Evolutionary conservation across 2,797 vertebrate genomes (phyloP).

Genomic region (Chiroxiphia lanceolata): DNA sequence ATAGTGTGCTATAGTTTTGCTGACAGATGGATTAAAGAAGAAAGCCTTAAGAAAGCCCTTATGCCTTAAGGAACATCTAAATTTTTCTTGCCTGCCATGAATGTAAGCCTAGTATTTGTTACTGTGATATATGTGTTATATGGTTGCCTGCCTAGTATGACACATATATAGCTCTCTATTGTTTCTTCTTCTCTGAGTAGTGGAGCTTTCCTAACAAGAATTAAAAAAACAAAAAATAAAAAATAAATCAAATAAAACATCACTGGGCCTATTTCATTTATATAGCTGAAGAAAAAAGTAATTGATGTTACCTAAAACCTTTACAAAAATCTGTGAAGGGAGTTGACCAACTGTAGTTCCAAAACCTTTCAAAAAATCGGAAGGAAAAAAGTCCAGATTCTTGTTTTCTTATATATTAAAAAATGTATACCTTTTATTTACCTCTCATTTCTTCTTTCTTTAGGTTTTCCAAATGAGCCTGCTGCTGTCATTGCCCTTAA

Average conservation of each 20-base stretch:
- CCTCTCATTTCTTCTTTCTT: constrained; percentile 17
- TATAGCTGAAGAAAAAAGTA: not conserved
- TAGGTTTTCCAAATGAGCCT: constrained; percentile 96
- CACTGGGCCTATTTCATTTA: not conserved
- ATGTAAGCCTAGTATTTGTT: constrained; percentile 1
- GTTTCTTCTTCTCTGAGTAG: not conserved
- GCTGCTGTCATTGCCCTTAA: constrained; percentile 91
- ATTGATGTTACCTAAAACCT: not conserved
- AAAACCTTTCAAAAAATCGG: not conserved
- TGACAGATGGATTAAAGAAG: not conserved
- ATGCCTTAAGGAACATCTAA: not conserved
- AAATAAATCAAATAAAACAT: not conserved
- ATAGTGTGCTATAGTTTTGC: not conserved
- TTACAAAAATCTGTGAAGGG: not conserved
- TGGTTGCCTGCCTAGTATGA: not conserved
- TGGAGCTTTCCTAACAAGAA: not conserved
- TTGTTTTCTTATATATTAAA: not conserved
- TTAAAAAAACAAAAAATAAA: not conserved
- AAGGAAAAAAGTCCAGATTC: not conserved
- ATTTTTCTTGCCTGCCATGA: not conserved
- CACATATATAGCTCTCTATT: not conserved
- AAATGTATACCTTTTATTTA: not conserved
- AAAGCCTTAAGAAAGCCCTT: not conserved
- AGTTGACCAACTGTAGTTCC: not conserved
- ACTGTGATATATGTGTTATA: not conserved